A percentile compares a stretch with the other conserved stretches of the same genome.
Evolutionary conservation across 2,797 vertebrate genomes (phyloP).

Genomic region (Malacoraja senta): DNA sequence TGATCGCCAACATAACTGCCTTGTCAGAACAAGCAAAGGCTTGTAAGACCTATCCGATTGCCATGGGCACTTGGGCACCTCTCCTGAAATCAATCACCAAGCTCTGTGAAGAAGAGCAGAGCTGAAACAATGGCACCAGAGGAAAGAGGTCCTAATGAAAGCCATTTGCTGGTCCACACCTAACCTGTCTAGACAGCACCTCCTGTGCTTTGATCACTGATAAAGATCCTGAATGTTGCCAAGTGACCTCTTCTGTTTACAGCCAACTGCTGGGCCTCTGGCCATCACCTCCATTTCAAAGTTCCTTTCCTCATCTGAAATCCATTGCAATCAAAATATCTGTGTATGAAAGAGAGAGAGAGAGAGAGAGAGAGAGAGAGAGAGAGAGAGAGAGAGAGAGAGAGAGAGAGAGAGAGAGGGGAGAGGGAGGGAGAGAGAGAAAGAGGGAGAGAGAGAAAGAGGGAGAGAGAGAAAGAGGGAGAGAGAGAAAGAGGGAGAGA

Average conservation of each 20-base stretch:
- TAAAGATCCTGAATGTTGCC: conserved; percentile 63
- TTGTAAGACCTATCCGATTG: conserved; percentile 66
- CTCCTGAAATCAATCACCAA: conserved; percentile 81
- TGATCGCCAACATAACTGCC: conserved; percentile 68
- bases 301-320: conserved; percentile 75
- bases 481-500: no score
- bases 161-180: conserved; percentile 71
- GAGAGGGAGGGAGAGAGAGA: no score
- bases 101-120: conserved; percentile 66
- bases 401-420: neutral
- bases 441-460: neutral
- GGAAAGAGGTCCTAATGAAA: conserved; percentile 65
- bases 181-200: conserved; percentile 65
- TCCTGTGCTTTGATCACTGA: conserved; percentile 65
- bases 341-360: neutral
- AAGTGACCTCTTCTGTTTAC: conserved; percentile 57
- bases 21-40: conserved; percentile 65
- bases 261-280: conserved; percentile 59
- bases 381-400: no score
- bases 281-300: conserved; percentile 75
- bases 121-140: conserved; percentile 56
- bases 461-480: neutral
- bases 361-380: neutral
- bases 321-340: conserved; percentile 68
- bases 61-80: conserved; percentile 72